Percentiles rank a stretch among this genome's conserved stretches.
phyloP scores from a whole-genome alignment of 2,888 invertebrate species.

The Melieria omissa region DNA sequence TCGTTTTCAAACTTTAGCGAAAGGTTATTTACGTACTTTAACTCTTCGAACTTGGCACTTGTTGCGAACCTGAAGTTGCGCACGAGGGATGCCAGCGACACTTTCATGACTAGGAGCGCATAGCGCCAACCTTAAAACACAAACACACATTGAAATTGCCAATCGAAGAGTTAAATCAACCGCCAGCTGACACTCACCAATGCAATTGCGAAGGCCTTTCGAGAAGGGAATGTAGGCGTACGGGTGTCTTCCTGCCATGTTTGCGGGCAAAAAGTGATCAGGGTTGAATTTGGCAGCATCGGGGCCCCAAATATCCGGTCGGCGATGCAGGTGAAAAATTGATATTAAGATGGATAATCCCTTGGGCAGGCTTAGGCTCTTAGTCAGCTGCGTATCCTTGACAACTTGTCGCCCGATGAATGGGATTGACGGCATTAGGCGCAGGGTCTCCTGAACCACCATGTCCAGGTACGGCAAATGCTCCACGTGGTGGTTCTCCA shows the following conservation, averaged over 20 bases:
- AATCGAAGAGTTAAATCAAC: not conserved
- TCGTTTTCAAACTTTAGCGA: constrained; percentile 36
- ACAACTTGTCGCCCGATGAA: constrained; percentile 46
- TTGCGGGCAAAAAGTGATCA: constrained; percentile 49
- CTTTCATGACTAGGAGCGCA: constrained; percentile 42
- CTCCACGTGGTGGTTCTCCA: constrained; percentile 43
- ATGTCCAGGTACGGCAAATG: constrained; percentile 51
- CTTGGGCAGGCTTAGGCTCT: constrained; percentile 45
- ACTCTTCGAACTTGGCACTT: constrained; percentile 39
- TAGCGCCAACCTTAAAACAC: constrained; percentile 48
- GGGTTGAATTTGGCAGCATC: constrained; percentile 49
- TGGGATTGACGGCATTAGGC: constrained; percentile 48
- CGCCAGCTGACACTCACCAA: constrained; percentile 44
- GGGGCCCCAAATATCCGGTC: constrained; percentile 50
- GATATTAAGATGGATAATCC: constrained; percentile 43
- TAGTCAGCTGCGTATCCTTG: constrained; percentile 38
- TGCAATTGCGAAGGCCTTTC: constrained; percentile 52
- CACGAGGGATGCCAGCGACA: constrained; percentile 39
- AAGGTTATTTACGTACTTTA: constrained; percentile 32
- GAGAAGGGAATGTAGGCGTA: constrained; percentile 54
- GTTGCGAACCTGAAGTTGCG: constrained; percentile 45
- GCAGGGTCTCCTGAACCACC: constrained; percentile 50
- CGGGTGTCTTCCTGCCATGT: constrained; percentile 45
- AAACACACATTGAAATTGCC: not conserved
- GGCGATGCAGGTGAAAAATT: constrained; percentile 48